These are phyloP conservation scores for Phoenicopterus ruber DNA, from an alignment of 2,113 vertebrate species.

Conservation along the genomic window DNA sequence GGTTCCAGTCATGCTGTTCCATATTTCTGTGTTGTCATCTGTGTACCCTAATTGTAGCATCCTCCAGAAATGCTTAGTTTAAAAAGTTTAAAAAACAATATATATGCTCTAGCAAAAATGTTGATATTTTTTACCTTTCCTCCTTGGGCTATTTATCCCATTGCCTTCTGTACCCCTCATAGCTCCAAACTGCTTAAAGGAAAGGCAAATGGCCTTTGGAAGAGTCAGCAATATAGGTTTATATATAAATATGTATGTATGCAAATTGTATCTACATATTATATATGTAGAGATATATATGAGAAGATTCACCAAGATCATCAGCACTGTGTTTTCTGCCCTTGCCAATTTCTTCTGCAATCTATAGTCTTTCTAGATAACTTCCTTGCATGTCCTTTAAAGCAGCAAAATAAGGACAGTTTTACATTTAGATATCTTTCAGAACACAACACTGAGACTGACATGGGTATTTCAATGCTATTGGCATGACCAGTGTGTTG, in stretches of 20 bases:
- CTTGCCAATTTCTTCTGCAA: not conserved
- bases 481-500: not conserved
- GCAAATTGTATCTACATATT: not conserved
- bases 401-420: not conserved
- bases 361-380: not conserved
- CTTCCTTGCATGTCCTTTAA: not conserved
- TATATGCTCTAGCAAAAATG: not conserved
- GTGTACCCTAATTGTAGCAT: not conserved
- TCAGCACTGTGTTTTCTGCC: not conserved
- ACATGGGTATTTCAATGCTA: not conserved
- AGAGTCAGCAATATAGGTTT: rapidly evolving
- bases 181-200: not conserved
- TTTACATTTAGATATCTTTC: not conserved
- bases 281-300: too few relatives aligned
- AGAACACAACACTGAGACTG: not conserved
- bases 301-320: not conserved
- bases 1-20: not conserved
- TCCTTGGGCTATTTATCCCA: not conserved
- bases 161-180: not conserved
- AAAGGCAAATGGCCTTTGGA: not conserved
- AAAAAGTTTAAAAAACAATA: not conserved
- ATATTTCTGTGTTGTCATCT: not conserved
- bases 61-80: not conserved
- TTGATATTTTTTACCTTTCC: not conserved
- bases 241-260: not conserved